Evolutionary conservation across 2,797 vertebrate genomes (phyloP), one percentile per base, ranked within the genome.

Genomic region (Cichlasoma orientale): DNA sequence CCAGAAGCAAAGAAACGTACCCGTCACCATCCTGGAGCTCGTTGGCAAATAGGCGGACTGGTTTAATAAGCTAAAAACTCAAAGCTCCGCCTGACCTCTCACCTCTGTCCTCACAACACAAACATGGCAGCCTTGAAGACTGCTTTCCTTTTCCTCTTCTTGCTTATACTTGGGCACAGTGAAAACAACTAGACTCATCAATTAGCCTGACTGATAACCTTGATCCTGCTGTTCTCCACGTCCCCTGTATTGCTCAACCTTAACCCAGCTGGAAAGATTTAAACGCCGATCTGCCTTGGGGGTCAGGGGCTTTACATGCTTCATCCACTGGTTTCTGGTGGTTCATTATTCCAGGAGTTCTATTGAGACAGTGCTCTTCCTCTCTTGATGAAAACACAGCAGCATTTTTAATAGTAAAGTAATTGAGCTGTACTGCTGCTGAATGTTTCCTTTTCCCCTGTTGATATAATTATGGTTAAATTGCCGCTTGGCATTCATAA

Each of bases 51-150:
- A 53, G 77, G 73, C 8, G 23, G 19, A 78, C 80, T 41, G 3
- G 41, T 86, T 85, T 76, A 83, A 84, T 47, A 72, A 79, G 83
- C 70, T 23, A 29, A 66, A 78, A 85, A 73, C 79, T 44, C 72
- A 29, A 61, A 80, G 81, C 69, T 29, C 73, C 6, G 54, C 59
- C 53, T 71, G 84, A 93, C 91, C 91, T 84, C 82, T 93, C 85
- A 91, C 90, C 90, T 77, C 81, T 80, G 84, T 90, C 88, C 78
- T 89, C 77, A 75, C 87, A 91, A 86, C 82, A 90, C 88, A 91
- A 94, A 94, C 92, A 94, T 75, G 74, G 82, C 88, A 90, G 87
- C 92, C 92, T 93, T 92, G 90, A 93, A 91, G 92, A 91, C 82
- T 23, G 76, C 86, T 88, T 95, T 93, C 94, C 93, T 90, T 80